Base-by-base conservation (phyloP, 2,113 vertebrate genomes). In the Lophius piscatorius region DNA sequence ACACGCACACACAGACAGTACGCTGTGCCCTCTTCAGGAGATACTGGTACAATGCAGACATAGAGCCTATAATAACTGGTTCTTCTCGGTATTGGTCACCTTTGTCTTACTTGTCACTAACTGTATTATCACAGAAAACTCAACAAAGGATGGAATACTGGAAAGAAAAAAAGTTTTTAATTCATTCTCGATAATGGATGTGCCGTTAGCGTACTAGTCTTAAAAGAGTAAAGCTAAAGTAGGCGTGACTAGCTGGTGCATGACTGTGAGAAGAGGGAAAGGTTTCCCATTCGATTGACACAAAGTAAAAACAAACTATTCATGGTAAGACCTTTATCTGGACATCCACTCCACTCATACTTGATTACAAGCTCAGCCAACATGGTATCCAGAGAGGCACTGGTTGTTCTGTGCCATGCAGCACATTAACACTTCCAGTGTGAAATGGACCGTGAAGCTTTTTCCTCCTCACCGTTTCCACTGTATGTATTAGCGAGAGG, bases 321-420 rank as follows among this genome's bases (percentile, higher is more conserved):
- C n/a, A n/a, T n/a, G n/a, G 16, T n/a, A 23, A 28, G 56, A 38
- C 46, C 34, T 16, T 28, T 10, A 14, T 23, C 24, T 16, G 1
- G 3, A 13, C 22, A 10, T 18, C 46, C 64, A 45, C 55, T 28
- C 31, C n/a, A 16, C 41, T 48, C 13, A 3, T 10, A 39, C 28
- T 21, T 23, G 22, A 47, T 29, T 57, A 16, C 48, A 38, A 18
- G 24, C 21, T 18, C 62, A 36, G 55, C 23, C 33, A 55, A 41
- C 58, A 40, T 38, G 17, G 22, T 46, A 18, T 58, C 8, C 26
- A 14, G 17, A 41, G 28, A 10, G 20, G 38, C 9, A 26, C 57
- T 39, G 48, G 50, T 29, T 69, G 71, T 73, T 51, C 68, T 70
- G 40, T 54, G 16, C 57, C 1, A 4, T 16, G 28, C 20, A 63